These are phyloP conservation scores for Rhizomys pruinosus DNA, from an alignment of 2,113 vertebrate genomes.

Conservation along the genomic window DNA sequence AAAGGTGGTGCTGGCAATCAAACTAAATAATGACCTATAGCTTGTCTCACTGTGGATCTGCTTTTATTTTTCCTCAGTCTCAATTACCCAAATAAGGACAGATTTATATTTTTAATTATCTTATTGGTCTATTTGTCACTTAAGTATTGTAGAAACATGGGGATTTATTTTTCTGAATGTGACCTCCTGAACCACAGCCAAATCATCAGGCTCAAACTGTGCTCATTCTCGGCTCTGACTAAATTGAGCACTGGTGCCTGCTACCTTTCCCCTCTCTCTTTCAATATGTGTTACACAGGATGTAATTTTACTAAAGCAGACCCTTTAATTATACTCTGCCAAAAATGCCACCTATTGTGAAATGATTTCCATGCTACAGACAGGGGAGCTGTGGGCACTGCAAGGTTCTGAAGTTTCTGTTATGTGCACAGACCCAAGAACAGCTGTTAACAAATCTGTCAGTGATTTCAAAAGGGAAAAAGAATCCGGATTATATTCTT, in stretches of 20 bases:
- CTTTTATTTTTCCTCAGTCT: conserved; percentile 12
- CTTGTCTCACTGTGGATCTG: background rate
- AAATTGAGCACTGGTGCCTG: conserved; percentile 10
- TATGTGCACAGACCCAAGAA: conserved; percentile 67
- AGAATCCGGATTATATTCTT: conserved; percentile 70
- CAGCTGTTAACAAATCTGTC: conserved; percentile 77
- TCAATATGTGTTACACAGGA: conserved; percentile 67
- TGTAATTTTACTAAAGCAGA: conserved; percentile 55
- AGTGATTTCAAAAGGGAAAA: conserved; percentile 42
- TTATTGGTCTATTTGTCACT: background rate
- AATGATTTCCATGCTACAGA: conserved; percentile 66
- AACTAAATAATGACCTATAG: conserved; percentile 21
- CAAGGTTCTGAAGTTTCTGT: conserved; percentile 72
- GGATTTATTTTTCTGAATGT: conserved; percentile 35
- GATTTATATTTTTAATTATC: conserved; percentile 43
- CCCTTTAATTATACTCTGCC: conserved; percentile 64
- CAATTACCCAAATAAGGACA: background rate
- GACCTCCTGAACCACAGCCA: background rate
- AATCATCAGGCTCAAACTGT: conserved; percentile 30
- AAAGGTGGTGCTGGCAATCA: background rate
- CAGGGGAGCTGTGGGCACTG: conserved; percentile 48
- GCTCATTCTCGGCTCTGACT: conserved; percentile 34
- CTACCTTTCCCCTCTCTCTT: background rate
- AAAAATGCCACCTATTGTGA: conserved; percentile 74
- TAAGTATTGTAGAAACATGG: conserved; percentile 51